Conservation (phyloP, 2,113 vertebrate species). For the Centropus unirufus region DNA sequence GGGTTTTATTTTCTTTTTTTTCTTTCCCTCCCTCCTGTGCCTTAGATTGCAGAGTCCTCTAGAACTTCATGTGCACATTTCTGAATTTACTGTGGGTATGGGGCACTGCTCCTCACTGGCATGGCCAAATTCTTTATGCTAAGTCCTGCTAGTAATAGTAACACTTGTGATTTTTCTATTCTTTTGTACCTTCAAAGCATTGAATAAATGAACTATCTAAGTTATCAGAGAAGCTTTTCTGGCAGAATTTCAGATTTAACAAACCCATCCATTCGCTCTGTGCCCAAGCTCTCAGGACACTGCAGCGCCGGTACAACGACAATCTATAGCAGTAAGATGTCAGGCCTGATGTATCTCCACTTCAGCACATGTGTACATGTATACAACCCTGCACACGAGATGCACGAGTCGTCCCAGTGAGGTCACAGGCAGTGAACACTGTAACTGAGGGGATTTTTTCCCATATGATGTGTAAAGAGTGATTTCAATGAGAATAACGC, state of each 20-base stretch:
- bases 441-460: rapidly evolving
- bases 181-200: background rate
- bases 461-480: background rate
- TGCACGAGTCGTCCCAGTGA: background rate
- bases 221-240: background rate
- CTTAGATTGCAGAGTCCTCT: background rate
- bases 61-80: background rate
- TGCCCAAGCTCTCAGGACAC: background rate
- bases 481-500: background rate
- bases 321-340: background rate
- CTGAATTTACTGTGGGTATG: background rate
- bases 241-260: background rate
- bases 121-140: background rate
- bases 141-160: background rate
- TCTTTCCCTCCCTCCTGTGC: background rate
- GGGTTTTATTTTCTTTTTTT: background rate
- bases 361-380: background rate
- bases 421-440: background rate
- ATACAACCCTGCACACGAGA: background rate
- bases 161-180: background rate
- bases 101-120: background rate
- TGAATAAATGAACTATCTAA: background rate
- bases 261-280: background rate
- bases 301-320: background rate
- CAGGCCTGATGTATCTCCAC: background rate